Evolutionary conservation across 2,888 invertebrate genomes (phyloP), one percentile per base, ranked within the genome.

Genomic region (Lycophotia porphyrea): DNA sequence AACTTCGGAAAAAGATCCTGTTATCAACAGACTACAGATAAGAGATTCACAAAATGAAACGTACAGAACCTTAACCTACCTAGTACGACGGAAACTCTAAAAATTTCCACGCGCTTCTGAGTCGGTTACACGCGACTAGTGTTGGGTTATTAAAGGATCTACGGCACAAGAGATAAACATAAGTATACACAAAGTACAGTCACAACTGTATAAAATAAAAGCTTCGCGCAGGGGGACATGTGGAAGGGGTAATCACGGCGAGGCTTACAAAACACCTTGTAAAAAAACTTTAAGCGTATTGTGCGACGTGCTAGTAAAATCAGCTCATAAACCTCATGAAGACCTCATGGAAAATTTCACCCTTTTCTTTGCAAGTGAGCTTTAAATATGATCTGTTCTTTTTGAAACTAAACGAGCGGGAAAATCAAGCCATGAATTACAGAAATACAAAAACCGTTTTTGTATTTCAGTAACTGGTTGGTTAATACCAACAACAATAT

Each of bases 221-320:
- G 93, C 92, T 88, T 91, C 86, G 89, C 89, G 91, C 91, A 90
- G 74, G 69, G 69, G 67, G 65, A 61, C 65, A 47, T 71, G 70
- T 80, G 78, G 82, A 92, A 94, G 94, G 92, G 94, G 94, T 94
- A 95, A 95, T 95, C 93, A 94, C 92, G 92, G 92, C 90, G 90
- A 88, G 88, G 89, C 88, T 90, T 84, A 93, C 93, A 93, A 92
- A 94, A 93, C 93, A 89, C 85, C 89, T 90, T 90, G 92, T 80
- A 92, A 92, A 94, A 92, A 93, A 94, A 92, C 82, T 90, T 93
- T 92, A 93, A 93, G 93, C 93, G 92, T 93, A 71, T 63, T 80
- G 67, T 81, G 49, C 52, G 44, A 60, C 7, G 63, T 58, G 76
- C 61, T 49, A 73, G 72, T 71, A 27, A 80, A 71, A 58, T 61